Conservation (phyloP, 2,113 vertebrate genomes). For the Narcine bancroftii region DNA sequence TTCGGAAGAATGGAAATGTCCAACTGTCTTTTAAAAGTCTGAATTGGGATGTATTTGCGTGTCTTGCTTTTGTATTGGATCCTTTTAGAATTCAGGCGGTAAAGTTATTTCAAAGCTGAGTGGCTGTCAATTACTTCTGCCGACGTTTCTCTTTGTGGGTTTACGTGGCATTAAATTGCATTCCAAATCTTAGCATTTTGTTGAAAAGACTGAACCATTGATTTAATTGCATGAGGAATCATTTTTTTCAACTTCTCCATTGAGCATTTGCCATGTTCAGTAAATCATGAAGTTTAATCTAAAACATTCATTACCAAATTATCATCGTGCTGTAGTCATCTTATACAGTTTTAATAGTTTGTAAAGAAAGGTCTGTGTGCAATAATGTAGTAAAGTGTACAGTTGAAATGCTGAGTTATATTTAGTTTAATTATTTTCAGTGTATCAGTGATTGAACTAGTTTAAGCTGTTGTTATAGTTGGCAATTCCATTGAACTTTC, state of each 20-base stretch:
- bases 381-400: not conserved
- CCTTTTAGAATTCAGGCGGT: not conserved
- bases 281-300: not conserved
- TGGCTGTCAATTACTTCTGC: not conserved
- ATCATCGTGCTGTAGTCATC: not conserved
- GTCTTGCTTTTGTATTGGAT: not conserved
- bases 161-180: not conserved
- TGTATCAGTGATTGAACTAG: not conserved
- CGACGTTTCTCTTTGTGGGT: not conserved
- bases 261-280: not conserved
- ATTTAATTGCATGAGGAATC: not conserved
- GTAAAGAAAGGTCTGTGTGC: not conserved
- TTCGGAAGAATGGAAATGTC: not conserved
- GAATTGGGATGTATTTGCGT: not conserved
- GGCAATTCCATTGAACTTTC: not conserved
- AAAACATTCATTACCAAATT: not conserved
- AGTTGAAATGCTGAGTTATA: not conserved
- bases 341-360: not conserved
- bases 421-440: not conserved
- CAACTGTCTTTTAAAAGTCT: not conserved
- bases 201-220: not conserved
- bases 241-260: not conserved
- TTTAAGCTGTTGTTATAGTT: not conserved
- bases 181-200: not conserved
- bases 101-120: not conserved